These are phyloP conservation scores for Psittacula echo DNA, from an alignment of 2,797 vertebrate species.

Conservation along the genomic window DNA sequence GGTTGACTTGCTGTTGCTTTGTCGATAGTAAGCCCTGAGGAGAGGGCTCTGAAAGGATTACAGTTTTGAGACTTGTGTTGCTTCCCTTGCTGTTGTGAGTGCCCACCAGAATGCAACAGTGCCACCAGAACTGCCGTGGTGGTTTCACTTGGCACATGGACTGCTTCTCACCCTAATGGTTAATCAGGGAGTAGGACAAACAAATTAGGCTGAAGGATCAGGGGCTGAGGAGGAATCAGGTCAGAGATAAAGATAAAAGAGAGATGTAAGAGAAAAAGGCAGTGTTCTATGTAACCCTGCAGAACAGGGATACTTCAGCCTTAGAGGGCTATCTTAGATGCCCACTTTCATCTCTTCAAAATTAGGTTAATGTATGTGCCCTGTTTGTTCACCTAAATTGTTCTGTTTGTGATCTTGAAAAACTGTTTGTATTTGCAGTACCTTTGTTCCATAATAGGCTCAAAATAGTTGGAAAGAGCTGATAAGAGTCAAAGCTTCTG, in stretches of 20 bases:
- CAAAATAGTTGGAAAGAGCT: neutral
- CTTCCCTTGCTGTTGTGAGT: neutral
- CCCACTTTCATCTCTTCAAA: neutral
- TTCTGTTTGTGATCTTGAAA: neutral
- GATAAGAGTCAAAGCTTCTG: neutral
- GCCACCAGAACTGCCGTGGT: neutral
- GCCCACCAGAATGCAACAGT: accelerated
- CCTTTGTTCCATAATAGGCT: neutral
- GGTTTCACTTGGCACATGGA: neutral
- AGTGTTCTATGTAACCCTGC: neutral
- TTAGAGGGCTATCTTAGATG: neutral
- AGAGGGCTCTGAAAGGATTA: neutral
- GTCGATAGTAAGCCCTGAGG: neutral
- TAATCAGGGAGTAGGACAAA: neutral
- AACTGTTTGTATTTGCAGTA: neutral
- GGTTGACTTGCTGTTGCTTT: neutral
- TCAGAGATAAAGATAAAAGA: neutral
- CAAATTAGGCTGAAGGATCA: neutral
- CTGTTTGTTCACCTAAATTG: neutral
- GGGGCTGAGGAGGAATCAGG: neutral
- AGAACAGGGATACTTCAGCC: neutral
- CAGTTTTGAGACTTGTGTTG: neutral
- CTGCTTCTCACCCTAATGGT: neutral
- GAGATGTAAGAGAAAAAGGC: neutral
- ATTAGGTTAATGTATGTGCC: neutral